Conservation (phyloP, 1,140 invertebrate species). For the Pseudomyrmex gracilis region DNA sequence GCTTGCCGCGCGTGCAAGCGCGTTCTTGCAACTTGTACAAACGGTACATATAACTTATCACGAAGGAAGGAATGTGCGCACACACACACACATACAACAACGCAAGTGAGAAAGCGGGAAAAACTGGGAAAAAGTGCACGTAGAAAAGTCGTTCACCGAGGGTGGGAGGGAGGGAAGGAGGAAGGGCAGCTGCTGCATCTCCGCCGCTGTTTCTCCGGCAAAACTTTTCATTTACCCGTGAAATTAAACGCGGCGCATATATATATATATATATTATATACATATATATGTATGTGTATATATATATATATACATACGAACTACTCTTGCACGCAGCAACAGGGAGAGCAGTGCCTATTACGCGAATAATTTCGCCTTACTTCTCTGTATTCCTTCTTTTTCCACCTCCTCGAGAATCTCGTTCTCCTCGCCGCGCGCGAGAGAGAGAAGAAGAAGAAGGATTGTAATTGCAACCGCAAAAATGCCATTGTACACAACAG, state of each 20-base stretch:
- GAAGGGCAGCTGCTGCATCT: slow-evolving; percentile 28
- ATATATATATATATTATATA: neutral
- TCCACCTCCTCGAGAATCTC: neutral
- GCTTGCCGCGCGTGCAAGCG: too few relatives aligned
- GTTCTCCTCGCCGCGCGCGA: neutral
- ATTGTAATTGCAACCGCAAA: slow-evolving; percentile 15
- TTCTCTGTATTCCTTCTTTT: neutral
- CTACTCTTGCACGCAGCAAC: slow-evolving; percentile 35
- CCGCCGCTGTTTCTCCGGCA: slow-evolving; percentile 24
- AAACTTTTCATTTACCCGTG: slow-evolving; percentile 71
- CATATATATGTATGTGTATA: neutral
- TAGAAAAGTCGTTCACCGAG: slow-evolving; percentile 35
- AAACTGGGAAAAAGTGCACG: slow-evolving; percentile 44
- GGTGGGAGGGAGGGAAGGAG: neutral
- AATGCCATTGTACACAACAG: neutral
- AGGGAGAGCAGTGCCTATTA: slow-evolving; percentile 21
- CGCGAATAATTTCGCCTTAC: slow-evolving; percentile 28
- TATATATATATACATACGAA: slow-evolving; percentile 9
- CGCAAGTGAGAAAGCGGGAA: slow-evolving; percentile 43
- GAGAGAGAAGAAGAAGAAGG: neutral
- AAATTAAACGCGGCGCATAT: slow-evolving; percentile 65
- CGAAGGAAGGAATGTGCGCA: neutral
- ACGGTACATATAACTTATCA: slow-evolving; percentile 19
- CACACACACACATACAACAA: too few relatives aligned
- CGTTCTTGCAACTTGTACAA: neutral